Conservation (phyloP, 2,113 vertebrate genomes). For the Pteropus alecto region DNA sequence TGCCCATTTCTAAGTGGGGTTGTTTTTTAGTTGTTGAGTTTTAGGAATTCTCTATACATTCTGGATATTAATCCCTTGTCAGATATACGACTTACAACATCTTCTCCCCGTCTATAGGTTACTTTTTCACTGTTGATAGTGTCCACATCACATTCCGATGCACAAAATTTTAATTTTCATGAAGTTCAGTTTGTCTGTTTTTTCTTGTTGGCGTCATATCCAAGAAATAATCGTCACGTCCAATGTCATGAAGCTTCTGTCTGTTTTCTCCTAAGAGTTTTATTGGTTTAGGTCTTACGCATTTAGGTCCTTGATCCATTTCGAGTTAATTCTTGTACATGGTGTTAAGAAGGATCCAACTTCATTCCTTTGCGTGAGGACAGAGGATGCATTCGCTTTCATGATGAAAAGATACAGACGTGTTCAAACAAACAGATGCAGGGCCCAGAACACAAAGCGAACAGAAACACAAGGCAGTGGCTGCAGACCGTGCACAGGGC, state of each 20-base stretch:
- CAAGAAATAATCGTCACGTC: neutral
- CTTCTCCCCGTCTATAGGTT: neutral
- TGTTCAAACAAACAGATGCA: neutral
- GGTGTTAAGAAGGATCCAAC: neutral
- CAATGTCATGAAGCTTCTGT: neutral
- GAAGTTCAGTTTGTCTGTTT: neutral
- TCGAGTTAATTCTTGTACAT: neutral
- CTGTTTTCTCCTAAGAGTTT: neutral
- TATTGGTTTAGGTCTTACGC: neutral
- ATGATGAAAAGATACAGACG: neutral
- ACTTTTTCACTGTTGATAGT: neutral
- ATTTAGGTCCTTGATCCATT: neutral
- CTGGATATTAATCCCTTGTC: neutral
- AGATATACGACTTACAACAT: neutral
- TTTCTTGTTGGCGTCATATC: neutral
- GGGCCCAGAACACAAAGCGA: neutral
- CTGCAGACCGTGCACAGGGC: neutral
- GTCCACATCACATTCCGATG: neutral
- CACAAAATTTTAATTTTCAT: neutral
- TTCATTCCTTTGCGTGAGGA: neutral
- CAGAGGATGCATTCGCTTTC: neutral
- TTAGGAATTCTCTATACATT: neutral
- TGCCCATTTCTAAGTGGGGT: neutral
- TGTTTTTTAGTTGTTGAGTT: neutral
- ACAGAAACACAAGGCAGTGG: neutral